Evolutionary conservation across 37 sponge, comb jelly and placozoan genomes (phyloP).

Genomic region (Crambe crambe): DNA sequence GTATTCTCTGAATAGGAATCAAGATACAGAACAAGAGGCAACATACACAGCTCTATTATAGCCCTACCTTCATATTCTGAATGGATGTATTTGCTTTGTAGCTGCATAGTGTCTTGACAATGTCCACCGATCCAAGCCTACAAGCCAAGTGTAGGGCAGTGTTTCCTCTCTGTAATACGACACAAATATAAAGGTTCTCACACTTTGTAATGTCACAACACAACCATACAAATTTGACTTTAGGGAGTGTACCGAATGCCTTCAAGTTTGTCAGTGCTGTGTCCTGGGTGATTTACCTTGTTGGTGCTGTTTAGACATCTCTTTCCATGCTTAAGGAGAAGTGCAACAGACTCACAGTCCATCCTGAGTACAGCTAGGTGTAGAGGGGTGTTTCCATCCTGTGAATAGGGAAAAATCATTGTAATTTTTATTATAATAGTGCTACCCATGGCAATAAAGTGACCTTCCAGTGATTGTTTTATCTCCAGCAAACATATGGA

Average conservation of each 20-base stretch:
- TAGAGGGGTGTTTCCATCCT: slow-evolving; percentile 33
- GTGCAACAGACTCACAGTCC: not conserved
- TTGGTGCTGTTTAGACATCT: slow-evolving; percentile 5
- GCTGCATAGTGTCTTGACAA: slow-evolving; percentile 9
- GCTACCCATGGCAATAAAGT: not conserved
- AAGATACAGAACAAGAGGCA: not conserved
- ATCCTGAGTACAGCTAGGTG: slow-evolving; percentile 18
- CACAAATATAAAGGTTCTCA: too few species aligned
- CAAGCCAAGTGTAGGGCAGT: slow-evolving; percentile 38
- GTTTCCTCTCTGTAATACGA: slow-evolving; percentile 26
- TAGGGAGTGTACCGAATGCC: too few species aligned
- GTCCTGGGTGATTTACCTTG: slow-evolving; percentile 7
- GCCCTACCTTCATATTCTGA: slow-evolving; percentile 14
- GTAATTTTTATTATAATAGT: not conserved
- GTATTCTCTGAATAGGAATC: not conserved
- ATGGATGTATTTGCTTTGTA: slow-evolving; percentile 6
- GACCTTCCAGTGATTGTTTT: too few species aligned
- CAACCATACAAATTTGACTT: too few species aligned
- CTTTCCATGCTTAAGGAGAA: not conserved
- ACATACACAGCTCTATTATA: not conserved
- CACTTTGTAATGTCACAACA: too few species aligned
- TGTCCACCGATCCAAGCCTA: not conserved
- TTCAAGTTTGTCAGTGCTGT: too few species aligned
- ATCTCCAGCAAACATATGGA: too few species aligned
- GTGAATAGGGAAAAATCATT: not conserved